Evolutionary conservation across 2,888 invertebrate genomes (phyloP), one percentile per base, ranked within the genome.

Genomic region (Patella depressa): DNA sequence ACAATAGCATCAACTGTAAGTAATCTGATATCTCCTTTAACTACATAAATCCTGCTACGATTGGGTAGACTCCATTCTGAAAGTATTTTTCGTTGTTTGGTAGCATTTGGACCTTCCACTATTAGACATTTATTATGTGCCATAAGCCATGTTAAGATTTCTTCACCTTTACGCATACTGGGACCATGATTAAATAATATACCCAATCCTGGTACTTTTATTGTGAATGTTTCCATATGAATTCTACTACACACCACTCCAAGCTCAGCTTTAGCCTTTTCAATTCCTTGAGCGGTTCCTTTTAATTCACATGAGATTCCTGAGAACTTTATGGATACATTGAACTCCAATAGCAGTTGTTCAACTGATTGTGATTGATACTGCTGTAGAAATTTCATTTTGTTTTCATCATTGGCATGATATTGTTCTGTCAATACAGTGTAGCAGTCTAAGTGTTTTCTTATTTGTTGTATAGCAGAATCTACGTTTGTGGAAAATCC

Each of bases 1-100:
- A 87, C 86, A n/a, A 88, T 79, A 12, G 79, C 87, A 79, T 87
- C 87, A 45, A 82, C 84, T 1, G 77, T 76, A 53, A 83, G 71
- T 34, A 80, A 74, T 15, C 83, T 84, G 9, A 87, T 84, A 79
- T 86, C 84, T 3, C 85, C 85, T 45, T 81, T 75, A 17, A 83
- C 73, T 11, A 85, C 79, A 29, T 80, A 77, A 45, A 85, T 72
- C 15, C 79, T 76, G 15, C 74, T 75, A 24, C 77, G 76, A 70
- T 78, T 65, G n/a, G 5, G 12, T 65, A 65, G 11, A 24, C 19
- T 65, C 65, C 65, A 65, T 65, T 19, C 2, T 65, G 12, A 12
- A 24, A 65, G 14, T 4, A 24, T 19, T 65, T 11, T 19, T 24
- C 19, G 65, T 9, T 24, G 12, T 65, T 65, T 24, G 24, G 19